Conservation (phyloP, 2,797 vertebrate species). For the Pachyuromys duprasi region DNA sequence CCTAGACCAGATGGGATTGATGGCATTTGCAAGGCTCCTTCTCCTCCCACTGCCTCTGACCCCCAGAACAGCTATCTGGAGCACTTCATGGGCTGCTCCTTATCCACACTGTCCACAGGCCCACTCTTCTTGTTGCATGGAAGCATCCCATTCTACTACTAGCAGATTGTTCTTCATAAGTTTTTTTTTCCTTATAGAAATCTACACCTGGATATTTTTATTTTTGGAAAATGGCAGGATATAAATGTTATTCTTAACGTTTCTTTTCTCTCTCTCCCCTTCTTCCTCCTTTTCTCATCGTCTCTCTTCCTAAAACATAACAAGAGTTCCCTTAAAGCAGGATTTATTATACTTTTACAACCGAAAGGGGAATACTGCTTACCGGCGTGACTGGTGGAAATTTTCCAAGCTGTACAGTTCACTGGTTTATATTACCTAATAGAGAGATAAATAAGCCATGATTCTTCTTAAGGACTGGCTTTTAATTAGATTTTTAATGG, state of each 20-base stretch:
- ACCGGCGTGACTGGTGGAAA: slow-evolving; percentile 78
- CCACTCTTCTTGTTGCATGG: accelerated
- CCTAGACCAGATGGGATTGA: background rate
- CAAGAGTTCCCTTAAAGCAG: slow-evolving; percentile 70
- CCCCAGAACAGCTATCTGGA: background rate
- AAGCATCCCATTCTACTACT: background rate
- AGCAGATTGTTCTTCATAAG: background rate
- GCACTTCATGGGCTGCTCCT: background rate
- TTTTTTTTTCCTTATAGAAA: background rate
- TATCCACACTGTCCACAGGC: background rate
- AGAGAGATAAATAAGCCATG: slow-evolving; percentile 84
- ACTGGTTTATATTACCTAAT: slow-evolving; percentile 83
- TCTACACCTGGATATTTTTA: background rate
- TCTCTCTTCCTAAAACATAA: slow-evolving; percentile 68
- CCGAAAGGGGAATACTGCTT: slow-evolving; percentile 74
- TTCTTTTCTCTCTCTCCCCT: background rate
- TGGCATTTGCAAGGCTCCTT: accelerated
- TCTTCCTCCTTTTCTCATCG: slow-evolving; percentile 6
- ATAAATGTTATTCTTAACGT: slow-evolving; percentile 45
- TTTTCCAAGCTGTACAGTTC: slow-evolving; percentile 81
- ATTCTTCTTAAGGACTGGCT: slow-evolving; percentile 83
- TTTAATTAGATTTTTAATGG: slow-evolving; percentile 89
- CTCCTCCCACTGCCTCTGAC: background rate
- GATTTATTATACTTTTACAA: slow-evolving; percentile 81
- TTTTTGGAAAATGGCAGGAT: slow-evolving; percentile 31